These are phyloP conservation scores for Zaprionus ghesquierei DNA, from an alignment of 1,140 invertebrate species.

Conservation along the genomic window DNA sequence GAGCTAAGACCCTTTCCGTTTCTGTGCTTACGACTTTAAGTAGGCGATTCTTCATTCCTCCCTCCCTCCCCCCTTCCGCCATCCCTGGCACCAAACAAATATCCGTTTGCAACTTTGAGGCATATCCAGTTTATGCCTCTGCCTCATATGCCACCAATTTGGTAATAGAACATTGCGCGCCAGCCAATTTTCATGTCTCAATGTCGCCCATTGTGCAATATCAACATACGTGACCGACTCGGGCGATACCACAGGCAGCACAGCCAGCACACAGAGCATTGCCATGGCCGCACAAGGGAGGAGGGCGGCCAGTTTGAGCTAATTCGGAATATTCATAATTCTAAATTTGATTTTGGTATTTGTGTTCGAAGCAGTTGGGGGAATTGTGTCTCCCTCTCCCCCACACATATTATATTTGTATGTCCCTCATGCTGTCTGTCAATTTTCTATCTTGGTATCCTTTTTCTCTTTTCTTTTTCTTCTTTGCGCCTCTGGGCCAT, in stretches of 20 bases:
- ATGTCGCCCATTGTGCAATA: neutral
- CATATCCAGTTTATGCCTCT: neutral
- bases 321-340: neutral
- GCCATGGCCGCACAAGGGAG: neutral
- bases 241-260: neutral
- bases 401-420: neutral
- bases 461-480: too few relatives aligned
- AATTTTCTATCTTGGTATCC: neutral
- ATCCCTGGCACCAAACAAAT: neutral
- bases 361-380: neutral
- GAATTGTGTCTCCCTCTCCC: neutral
- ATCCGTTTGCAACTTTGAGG: neutral
- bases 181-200: constrained; percentile 4
- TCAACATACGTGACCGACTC: neutral
- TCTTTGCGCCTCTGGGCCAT: neutral
- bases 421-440: neutral
- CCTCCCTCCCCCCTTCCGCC: too few relatives aligned
- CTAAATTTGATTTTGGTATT: neutral
- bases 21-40: constrained; percentile 35
- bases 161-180: constrained; percentile 13
- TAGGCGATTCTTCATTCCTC: constrained; percentile 15
- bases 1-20: constrained; percentile 15
- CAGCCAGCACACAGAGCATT: neutral
- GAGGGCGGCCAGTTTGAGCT: neutral
- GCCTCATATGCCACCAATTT: constrained; percentile 20